Evolutionary conservation across 2,797 vertebrate species (phyloP).

Genomic region (Trachops cirrhosus): DNA sequence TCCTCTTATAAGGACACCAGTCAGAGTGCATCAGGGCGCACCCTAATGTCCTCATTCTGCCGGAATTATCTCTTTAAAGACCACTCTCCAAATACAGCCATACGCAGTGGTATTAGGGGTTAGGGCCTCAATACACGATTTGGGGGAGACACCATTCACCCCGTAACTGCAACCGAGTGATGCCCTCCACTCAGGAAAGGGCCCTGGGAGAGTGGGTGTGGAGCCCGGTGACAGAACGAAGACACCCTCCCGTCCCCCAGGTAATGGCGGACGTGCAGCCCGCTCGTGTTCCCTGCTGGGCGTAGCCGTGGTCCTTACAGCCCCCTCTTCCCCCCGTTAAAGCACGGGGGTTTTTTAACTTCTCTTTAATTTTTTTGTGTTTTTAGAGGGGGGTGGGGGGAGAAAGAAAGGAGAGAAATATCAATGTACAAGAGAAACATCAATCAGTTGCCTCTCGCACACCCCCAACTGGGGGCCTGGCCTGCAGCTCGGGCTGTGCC

Average conservation of each 20-base stretch:
- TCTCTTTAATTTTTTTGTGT: not conserved
- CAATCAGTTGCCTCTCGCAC: no score
- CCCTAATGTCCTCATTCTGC: not conserved
- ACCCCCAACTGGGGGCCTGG: no score
- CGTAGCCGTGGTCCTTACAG: not conserved
- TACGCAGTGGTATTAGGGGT: no score
- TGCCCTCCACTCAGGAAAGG: not conserved
- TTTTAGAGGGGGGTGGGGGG: not conserved
- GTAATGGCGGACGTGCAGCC: fast-evolving
- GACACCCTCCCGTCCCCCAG: fast-evolving
- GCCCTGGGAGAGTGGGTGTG: not conserved
- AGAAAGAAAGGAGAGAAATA: not conserved
- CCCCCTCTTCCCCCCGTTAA: not conserved
- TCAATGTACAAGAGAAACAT: no score
- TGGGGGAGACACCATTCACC: no score
- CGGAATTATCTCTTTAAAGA: not conserved
- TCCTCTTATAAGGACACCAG: not conserved
- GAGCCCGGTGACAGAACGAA: not conserved
- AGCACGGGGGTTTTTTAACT: not conserved
- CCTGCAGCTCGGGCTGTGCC: no score
- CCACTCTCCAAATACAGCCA: not conserved
- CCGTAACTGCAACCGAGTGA: not conserved
- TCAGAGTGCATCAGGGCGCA: not conserved
- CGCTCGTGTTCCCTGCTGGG: not conserved
- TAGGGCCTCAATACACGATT: fast-evolving